Conservation (phyloP, 1,140 invertebrate species). For the Macrostomum lignano region DNA sequence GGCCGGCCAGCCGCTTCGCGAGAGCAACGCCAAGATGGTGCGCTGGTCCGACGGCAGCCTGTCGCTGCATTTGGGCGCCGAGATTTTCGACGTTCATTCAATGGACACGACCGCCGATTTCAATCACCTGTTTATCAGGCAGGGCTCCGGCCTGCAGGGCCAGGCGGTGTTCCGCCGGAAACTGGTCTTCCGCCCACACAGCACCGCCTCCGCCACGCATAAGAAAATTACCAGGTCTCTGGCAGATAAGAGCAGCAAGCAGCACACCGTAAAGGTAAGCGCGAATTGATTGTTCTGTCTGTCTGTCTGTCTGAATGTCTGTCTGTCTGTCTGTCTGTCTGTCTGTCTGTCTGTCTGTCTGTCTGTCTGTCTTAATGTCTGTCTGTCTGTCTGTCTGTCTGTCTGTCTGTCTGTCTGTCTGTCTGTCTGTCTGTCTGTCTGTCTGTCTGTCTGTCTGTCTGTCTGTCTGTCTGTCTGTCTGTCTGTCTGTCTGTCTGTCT, state of each 20-base stretch:
- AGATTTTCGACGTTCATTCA: constrained; percentile 87
- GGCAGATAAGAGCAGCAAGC: constrained; percentile 32
- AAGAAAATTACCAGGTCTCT: constrained; percentile 89
- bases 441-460: too few relatives aligned
- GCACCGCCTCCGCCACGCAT: constrained; percentile 88
- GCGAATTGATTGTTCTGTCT: too few relatives aligned
- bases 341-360: too few relatives aligned
- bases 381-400: too few relatives aligned
- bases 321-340: too few relatives aligned
- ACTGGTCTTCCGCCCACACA: constrained; percentile 71
- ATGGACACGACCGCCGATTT: constrained; percentile 60
- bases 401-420: too few relatives aligned
- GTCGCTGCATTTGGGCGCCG: constrained; percentile 76
- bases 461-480: too few relatives aligned
- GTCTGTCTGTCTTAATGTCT: too few relatives aligned
- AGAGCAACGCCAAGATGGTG: constrained; percentile 79
- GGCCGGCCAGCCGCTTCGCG: constrained; percentile 43
- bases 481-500: too few relatives aligned
- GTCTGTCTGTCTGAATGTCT: too few relatives aligned
- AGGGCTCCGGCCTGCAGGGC: constrained; percentile 84
- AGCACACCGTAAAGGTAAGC: constrained; percentile 1
- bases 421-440: too few relatives aligned
- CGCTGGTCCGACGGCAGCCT: constrained; percentile 90
- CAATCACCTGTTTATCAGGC: constrained; percentile 75
- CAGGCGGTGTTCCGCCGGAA: constrained; percentile 86